phyloP scores from a whole-genome alignment of 2,888 invertebrate species.

The Celastrina argiolus region DNA sequence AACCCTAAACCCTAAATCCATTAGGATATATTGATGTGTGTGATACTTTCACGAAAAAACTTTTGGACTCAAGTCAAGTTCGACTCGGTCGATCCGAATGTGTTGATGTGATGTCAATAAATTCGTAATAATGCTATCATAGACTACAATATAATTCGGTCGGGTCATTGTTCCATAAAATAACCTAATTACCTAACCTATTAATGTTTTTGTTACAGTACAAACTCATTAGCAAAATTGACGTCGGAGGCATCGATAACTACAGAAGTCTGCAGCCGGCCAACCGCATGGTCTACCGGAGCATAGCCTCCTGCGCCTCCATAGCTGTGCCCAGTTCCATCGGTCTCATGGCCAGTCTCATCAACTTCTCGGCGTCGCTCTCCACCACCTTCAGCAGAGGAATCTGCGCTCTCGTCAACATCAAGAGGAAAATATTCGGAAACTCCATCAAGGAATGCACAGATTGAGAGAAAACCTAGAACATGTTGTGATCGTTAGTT shows the following conservation, averaged over 20 bases:
- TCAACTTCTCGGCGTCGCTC: slow-evolving; percentile 46
- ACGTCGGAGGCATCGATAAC: slow-evolving; percentile 62
- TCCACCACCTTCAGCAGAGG: slow-evolving; percentile 44
- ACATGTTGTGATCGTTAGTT: not conserved
- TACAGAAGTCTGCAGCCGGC: slow-evolving; percentile 62
- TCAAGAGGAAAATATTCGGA: slow-evolving; percentile 52
- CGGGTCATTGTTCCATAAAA: no score
- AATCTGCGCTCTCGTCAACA: slow-evolving; percentile 45
- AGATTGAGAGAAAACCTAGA: slow-evolving; percentile 24
- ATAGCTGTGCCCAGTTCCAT: slow-evolving; percentile 42
- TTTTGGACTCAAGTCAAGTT: no score
- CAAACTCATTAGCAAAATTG: slow-evolving; percentile 51
- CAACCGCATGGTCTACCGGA: slow-evolving; percentile 60
- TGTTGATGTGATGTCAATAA: no score
- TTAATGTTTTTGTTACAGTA: slow-evolving; percentile 46
- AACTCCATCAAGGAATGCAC: slow-evolving; percentile 36
- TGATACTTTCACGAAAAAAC: no score
- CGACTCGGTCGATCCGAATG: no score
- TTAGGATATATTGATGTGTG: no score
- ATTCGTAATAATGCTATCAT: no score
- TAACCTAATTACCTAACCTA: no score
- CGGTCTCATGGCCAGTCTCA: slow-evolving; percentile 41
- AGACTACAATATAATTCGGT: no score
- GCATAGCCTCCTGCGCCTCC: slow-evolving; percentile 49
- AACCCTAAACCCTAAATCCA: no score